Evolutionary conservation across 2,113 vertebrate genomes (phyloP), one percentile per base, ranked within the genome.

Genomic region (Urocitellus parryii): DNA sequence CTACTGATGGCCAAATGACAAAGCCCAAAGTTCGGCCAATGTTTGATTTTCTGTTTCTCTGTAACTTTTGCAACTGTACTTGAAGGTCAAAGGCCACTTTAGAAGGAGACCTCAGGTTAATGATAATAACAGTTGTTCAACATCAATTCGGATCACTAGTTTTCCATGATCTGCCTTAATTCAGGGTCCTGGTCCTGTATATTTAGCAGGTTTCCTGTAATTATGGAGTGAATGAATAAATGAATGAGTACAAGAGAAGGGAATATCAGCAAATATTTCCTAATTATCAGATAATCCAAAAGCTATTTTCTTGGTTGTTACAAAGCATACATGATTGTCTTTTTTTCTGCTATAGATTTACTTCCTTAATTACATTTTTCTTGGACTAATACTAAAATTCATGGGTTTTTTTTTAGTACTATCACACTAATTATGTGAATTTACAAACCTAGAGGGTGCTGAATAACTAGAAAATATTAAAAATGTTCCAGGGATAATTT

Each of bases 281-380:
- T 91, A 91, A 96, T 83, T n/a, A 91, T 48, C 39, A 96, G 53
- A 93, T 70, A 91, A 96, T 91, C 78, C 58, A 48, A 94, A 92
- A 95, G 51, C 48, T 67, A 84, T 96, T 97, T 94, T 91, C 80
- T 93, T 82, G 29, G 84, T 70, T 79, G 63, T 74, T 91, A 45
- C 42, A 96, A 90, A 91, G 70, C 42, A n/a, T 77, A 42, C 32
- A 39, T 73, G 45, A 80, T 65, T 83, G 25, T 88, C 56, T 90
- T 92, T 76, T 80, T 90, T 13, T 45, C 61, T 84, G 12, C 81
- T 93, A 67, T 85, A 80, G 61, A 97, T 89, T 97, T 95, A 96
- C 76, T 95, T 93, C 53, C 65, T 90, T 97, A 97, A 96, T 96
- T 96, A 93, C 58, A 72, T 96, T 93, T 93, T 97, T 80, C 56